phyloP scores from a whole-genome alignment of 2,797 vertebrate species.

The Peromyscus melanophrys region DNA sequence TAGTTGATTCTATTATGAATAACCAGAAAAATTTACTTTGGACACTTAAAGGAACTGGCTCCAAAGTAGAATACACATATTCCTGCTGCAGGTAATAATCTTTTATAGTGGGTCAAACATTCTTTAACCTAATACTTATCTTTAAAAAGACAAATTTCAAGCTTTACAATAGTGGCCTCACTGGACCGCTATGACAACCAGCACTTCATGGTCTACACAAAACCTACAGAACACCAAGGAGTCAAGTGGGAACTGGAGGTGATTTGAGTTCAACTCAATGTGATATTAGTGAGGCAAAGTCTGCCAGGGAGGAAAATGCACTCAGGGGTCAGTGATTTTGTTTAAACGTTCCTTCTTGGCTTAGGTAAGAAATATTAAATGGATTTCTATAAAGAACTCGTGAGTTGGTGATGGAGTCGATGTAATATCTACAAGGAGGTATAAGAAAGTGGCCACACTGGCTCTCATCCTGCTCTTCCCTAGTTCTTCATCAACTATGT shows the following conservation, averaged over 20 bases:
- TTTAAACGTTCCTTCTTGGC: neutral
- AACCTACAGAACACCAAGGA: neutral
- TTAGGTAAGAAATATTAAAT: neutral
- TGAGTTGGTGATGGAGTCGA: constrained; percentile 34
- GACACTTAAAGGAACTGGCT: neutral
- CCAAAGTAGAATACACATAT: neutral
- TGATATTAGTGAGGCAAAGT: neutral
- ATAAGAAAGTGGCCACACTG: neutral
- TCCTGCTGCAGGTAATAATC: neutral
- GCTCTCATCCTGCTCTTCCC: neutral
- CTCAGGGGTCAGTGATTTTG: constrained; percentile 16
- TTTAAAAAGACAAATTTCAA: neutral
- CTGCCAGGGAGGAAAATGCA: neutral
- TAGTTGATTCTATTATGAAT: constrained; percentile 7
- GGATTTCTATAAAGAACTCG: neutral
- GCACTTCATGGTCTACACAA: neutral
- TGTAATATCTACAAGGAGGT: neutral
- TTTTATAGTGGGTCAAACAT: neutral
- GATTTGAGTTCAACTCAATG: neutral
- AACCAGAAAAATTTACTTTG: neutral
- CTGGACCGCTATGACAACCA: neutral
- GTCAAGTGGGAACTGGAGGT: neutral
- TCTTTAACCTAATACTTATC: neutral
- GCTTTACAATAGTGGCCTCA: neutral
- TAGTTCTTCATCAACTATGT: neutral